Evolutionary conservation across 1,140 invertebrate species (phyloP).

Genomic region (Planococcus citri): DNA sequence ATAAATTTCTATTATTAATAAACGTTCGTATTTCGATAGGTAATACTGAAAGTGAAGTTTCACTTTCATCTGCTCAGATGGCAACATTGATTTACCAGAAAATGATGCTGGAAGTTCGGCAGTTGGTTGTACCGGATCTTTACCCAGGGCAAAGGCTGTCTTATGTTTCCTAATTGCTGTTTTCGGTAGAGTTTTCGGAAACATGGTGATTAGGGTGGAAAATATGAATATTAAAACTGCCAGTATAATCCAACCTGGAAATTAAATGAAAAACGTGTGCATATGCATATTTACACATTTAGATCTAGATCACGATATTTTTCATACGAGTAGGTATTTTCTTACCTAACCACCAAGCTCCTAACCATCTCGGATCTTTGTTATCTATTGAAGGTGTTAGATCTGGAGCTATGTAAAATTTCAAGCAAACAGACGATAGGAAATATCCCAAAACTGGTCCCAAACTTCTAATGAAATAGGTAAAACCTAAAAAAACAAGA

Average conservation of each 20-base stretch:
- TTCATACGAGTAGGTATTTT: not conserved
- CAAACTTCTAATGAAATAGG: constrained; percentile 54
- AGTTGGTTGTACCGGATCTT: constrained; percentile 25
- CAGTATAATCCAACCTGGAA: constrained; percentile 47
- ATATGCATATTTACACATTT: constrained; percentile 8
- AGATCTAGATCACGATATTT: too few species aligned
- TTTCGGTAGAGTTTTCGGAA: constrained; percentile 42
- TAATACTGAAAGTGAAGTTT: constrained; percentile 27
- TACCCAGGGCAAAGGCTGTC: constrained; percentile 25
- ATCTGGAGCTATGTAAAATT: constrained; percentile 53
- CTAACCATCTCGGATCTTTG: constrained; percentile 58
- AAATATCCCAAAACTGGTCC: constrained; percentile 58
- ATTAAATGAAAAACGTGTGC: constrained; percentile 28
- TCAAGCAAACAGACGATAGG: constrained; percentile 51
- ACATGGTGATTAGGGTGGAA: constrained; percentile 41
- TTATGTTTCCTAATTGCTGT: constrained; percentile 34
- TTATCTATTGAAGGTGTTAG: constrained; percentile 53
- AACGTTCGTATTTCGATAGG: constrained; percentile 17
- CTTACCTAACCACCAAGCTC: constrained; percentile 64
- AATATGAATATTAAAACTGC: constrained; percentile 40
- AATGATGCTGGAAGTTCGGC: constrained; percentile 28
- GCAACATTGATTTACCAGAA: constrained; percentile 26
- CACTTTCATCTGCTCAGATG: too few species aligned
- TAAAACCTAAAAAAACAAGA: constrained; percentile 39
- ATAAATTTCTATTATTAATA: constrained; percentile 19